Conservation (phyloP, 2,888 invertebrate genomes). For the Cylindroiulus punctatus region DNA sequence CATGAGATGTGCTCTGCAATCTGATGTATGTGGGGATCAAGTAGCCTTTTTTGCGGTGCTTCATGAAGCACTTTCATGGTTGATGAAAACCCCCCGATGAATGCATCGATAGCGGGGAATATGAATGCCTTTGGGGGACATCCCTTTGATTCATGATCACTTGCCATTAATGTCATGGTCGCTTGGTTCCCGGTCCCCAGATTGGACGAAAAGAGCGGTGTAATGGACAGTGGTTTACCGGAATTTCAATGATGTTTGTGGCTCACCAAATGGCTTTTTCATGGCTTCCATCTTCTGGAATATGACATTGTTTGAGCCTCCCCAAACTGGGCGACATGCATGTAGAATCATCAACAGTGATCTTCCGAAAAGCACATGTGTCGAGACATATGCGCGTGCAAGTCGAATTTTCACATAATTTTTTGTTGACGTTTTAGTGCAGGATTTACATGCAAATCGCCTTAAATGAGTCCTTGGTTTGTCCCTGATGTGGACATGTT, state of each 20-base stretch:
- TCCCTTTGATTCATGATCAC: constrained; percentile 36
- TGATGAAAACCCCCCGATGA: constrained; percentile 33
- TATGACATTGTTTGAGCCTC: background rate
- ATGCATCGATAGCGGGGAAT: constrained; percentile 11
- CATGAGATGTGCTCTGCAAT: constrained; percentile 7
- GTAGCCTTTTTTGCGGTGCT: constrained; percentile 20
- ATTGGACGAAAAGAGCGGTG: constrained; percentile 22
- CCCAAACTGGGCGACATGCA: background rate
- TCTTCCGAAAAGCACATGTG: background rate
- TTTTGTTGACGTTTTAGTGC: too few relatives aligned
- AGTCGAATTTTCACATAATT: too few relatives aligned
- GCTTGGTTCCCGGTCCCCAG: background rate
- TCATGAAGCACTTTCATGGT: constrained; percentile 15
- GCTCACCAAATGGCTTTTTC: constrained; percentile 19
- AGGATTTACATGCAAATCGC: too few relatives aligned
- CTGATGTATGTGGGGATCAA: background rate
- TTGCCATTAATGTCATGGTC: constrained; percentile 42
- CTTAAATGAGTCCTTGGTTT: too few relatives aligned
- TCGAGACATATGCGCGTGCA: too few relatives aligned
- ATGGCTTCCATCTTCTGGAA: background rate
- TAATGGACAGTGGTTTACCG: constrained; percentile 17
- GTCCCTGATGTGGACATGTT: too few relatives aligned
- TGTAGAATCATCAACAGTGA: background rate
- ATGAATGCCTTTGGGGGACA: constrained; percentile 32
- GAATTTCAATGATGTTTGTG: constrained; percentile 17